Conservation (phyloP, 2,113 vertebrate genomes). For the Sisor rabdophorus region DNA sequence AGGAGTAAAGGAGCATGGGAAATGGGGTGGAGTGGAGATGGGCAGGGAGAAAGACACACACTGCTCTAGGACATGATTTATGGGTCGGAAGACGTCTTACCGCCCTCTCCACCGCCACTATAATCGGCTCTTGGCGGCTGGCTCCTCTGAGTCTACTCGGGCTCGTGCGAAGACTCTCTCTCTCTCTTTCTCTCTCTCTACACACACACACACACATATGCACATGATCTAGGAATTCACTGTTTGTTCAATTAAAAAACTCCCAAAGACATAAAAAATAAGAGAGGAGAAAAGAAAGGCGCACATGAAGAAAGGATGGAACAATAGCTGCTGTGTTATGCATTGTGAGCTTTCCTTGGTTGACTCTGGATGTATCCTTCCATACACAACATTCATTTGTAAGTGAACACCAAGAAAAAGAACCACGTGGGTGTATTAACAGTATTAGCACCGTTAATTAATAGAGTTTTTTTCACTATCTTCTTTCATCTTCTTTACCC, state of each 20-base stretch:
- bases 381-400: conserved; percentile 15
- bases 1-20: conserved; percentile 9
- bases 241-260: conserved; percentile 45
- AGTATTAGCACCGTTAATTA: no score
- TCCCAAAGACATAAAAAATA: conserved; percentile 25
- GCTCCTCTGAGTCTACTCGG: conserved; percentile 66
- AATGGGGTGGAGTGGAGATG: conserved; percentile 20
- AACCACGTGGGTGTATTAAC: background rate
- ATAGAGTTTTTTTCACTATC: no score
- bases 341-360: conserved; percentile 6
- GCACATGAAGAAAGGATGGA: conserved; percentile 28
- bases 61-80: conserved; percentile 64
- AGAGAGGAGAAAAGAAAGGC: background rate
- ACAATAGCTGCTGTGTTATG: conserved; percentile 43
- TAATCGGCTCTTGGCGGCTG: conserved; percentile 63
- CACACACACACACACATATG: conserved; percentile 41
- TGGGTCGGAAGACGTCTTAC: conserved; percentile 58
- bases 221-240: conserved; percentile 41
- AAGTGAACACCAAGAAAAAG: background rate
- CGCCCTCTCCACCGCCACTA: conserved; percentile 65
- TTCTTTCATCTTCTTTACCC: no score
- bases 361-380: conserved; percentile 22
- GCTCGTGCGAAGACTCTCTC: conserved; percentile 30
- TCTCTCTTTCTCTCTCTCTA: conserved; percentile 40
- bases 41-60: conserved; percentile 57